phyloP scores from a whole-genome alignment of 2,113 vertebrate genomes.

The Ageneiosus marmoratus region DNA sequence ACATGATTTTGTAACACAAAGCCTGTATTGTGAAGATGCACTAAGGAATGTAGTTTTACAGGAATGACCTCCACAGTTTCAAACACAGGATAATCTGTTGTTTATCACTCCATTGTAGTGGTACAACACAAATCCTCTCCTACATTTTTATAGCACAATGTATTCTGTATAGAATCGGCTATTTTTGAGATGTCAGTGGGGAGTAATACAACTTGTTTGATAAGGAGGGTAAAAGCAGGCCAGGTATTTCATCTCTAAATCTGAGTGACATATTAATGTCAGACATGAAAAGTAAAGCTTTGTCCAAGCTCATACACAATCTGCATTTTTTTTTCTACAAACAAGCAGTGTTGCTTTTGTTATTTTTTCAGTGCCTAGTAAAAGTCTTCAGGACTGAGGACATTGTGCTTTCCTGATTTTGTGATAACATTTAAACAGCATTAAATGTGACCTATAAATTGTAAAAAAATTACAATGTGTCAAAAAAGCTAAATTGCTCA shows the following conservation, averaged over 20 bases:
- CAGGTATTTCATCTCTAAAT: conserved; percentile 1
- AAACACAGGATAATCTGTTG: not conserved
- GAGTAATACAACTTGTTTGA: not conserved
- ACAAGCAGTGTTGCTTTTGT: not conserved
- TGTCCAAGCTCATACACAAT: not conserved
- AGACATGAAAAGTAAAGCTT: not conserved
- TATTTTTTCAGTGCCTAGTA: not conserved
- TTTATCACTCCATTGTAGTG: not conserved
- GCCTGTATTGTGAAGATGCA: not conserved
- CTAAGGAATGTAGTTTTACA: not conserved
- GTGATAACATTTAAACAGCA: not conserved
- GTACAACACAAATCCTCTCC: not conserved
- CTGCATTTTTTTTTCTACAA: not conserved
- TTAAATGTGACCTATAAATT: not conserved
- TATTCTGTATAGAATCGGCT: not conserved
- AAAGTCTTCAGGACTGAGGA: not conserved
- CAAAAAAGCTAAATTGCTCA: too few relatives aligned
- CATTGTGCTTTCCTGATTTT: not conserved
- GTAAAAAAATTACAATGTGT: not conserved
- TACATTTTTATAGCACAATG: not conserved
- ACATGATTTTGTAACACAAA: not conserved
- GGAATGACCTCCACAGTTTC: not conserved
- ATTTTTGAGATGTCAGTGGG: not conserved
- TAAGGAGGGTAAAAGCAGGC: conserved; percentile 4
- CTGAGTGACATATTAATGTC: conserved; percentile 3